phyloP scores from a whole-genome alignment of 2,888 invertebrate genomes.

The Chrysolina haemoptera region DNA sequence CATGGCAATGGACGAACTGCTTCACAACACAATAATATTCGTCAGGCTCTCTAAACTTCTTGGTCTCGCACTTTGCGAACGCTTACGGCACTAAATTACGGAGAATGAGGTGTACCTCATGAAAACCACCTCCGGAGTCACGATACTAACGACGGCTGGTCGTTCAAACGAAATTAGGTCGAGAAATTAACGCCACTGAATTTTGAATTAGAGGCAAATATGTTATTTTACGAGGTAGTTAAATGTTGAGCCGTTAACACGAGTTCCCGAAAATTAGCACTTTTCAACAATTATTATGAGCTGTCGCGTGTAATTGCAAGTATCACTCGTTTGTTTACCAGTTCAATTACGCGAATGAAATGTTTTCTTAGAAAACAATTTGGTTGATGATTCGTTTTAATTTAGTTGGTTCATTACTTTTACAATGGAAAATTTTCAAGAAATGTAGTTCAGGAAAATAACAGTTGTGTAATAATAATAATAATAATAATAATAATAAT shows the following conservation, averaged over 20 bases:
- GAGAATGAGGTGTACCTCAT: neutral
- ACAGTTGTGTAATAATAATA: no score
- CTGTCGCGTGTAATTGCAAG: neutral
- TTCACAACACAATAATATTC: neutral
- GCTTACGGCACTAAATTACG: conserved; percentile 17
- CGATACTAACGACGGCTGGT: conserved; percentile 1
- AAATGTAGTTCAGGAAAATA: no score
- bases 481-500: no score
- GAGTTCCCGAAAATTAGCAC: neutral
- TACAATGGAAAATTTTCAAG: no score
- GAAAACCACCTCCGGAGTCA: conserved; percentile 6
- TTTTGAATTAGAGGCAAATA: conserved; percentile 1
- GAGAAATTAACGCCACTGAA: neutral
- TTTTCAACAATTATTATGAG: neutral
- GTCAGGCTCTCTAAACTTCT: conserved; percentile 1
- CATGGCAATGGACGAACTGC: conserved; percentile 1
- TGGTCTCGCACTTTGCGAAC: conserved; percentile 10
- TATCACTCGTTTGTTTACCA: neutral
- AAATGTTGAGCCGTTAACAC: neutral
- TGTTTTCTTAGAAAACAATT: no score
- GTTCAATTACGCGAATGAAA: neutral
- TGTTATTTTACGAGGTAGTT: neutral
- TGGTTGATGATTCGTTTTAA: no score
- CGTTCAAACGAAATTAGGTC: conserved; percentile 5
- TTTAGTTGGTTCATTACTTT: no score